phyloP scores from a whole-genome alignment of 1,140 invertebrate genomes.

The Neoseiulus cucumeris region DNA sequence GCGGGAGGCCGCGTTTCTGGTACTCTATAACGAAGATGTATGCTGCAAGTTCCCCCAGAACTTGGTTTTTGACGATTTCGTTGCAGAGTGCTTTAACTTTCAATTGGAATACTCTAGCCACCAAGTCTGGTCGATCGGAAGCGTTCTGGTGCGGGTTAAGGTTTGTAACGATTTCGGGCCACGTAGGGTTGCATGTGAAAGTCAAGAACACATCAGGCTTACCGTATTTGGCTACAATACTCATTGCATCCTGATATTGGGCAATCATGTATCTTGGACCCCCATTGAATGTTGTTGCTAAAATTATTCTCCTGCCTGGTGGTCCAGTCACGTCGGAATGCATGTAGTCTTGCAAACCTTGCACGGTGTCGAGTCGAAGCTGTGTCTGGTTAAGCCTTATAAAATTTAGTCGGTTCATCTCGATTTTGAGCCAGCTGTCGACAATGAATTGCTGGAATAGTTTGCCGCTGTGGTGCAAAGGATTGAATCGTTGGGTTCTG shows the following conservation, averaged over 20 bases:
- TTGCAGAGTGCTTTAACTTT: constrained; percentile 12
- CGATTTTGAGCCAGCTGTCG: too few relatives aligned
- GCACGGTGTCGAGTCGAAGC: not conserved
- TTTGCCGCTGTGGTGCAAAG: too few relatives aligned
- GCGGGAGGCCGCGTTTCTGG: constrained; percentile 21
- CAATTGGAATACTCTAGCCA: constrained; percentile 16
- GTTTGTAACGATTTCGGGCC: constrained; percentile 20
- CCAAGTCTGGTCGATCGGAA: constrained; percentile 19
- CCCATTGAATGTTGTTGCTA: constrained; percentile 17
- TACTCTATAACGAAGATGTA: constrained; percentile 23
- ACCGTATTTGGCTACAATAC: constrained; percentile 16
- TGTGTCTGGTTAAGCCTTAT: too few relatives aligned
- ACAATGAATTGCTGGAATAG: too few relatives aligned
- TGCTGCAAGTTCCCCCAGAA: not conserved
- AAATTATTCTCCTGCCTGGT: not conserved
- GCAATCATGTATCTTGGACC: constrained; percentile 19
- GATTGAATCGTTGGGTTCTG: too few relatives aligned
- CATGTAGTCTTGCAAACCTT: not conserved
- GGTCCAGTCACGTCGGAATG: not conserved
- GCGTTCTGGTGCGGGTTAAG: constrained; percentile 15
- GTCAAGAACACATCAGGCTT: constrained; percentile 21
- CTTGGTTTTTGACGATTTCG: not conserved
- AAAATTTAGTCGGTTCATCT: too few relatives aligned
- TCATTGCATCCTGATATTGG: constrained; percentile 17
- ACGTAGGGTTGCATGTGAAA: constrained; percentile 23